Conservation (phyloP, 2,113 vertebrate genomes). For the Grammomys surdaster region DNA sequence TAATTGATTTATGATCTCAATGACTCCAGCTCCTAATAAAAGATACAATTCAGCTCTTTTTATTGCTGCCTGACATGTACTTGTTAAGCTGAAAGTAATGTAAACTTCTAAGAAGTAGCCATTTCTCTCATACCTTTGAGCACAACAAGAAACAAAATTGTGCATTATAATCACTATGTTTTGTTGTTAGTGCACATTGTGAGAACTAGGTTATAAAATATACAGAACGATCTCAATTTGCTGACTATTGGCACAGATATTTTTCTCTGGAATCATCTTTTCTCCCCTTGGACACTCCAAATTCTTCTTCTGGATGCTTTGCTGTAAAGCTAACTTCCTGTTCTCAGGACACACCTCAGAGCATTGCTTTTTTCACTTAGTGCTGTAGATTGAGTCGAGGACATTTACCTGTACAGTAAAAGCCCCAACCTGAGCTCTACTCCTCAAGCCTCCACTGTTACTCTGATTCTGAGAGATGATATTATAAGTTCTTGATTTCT, state of each 20-base stretch:
- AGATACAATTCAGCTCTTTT: neutral
- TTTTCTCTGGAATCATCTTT: neutral
- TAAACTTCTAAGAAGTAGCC: neutral
- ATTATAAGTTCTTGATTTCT: neutral
- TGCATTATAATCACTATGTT: neutral
- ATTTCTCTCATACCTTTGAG: neutral
- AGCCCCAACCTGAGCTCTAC: neutral
- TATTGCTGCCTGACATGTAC: neutral
- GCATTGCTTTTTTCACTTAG: neutral
- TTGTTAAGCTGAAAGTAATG: neutral
- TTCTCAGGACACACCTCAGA: neutral
- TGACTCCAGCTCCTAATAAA: conserved; percentile 3
- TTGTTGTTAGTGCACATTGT: neutral
- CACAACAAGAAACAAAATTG: neutral
- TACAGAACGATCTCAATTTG: neutral
- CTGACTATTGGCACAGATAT: neutral
- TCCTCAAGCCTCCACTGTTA: neutral
- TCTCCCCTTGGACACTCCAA: neutral
- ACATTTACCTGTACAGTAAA: neutral
- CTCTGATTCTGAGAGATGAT: neutral
- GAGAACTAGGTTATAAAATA: neutral
- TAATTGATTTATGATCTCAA: conserved; percentile 23
- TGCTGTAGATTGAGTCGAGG: no score
- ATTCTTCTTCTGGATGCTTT: neutral
- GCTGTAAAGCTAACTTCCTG: neutral